phyloP scores from a whole-genome alignment of 2,113 vertebrate species.

The Murina feae region DNA sequence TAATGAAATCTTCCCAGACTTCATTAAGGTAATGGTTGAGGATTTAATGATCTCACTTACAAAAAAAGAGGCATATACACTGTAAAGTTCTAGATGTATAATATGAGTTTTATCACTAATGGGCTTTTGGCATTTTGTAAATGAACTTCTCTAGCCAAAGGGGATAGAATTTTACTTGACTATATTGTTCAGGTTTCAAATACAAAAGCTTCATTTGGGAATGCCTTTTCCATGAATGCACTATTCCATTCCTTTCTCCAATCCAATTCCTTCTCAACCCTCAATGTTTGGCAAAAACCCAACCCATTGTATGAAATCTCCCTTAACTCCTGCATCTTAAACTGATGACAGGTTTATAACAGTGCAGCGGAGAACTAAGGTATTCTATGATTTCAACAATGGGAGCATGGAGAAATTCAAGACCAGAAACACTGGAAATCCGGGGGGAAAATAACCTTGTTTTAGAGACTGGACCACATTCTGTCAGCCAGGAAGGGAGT shows the following conservation, averaged over 20 bases:
- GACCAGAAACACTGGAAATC: not conserved
- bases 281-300: not conserved
- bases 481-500: not conserved
- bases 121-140: not conserved
- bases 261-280: not conserved
- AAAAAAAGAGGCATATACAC: not conserved
- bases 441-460: not conserved
- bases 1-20: slow-evolving; percentile 18
- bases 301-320: not conserved
- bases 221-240: not conserved
- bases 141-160: not conserved
- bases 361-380: not conserved
- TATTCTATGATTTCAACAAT: not conserved
- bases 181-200: not conserved
- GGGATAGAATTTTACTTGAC: not conserved
- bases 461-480: not conserved
- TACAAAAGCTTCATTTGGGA: not conserved
- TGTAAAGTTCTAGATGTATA: not conserved
- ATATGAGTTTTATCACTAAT: not conserved
- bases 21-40: not conserved
- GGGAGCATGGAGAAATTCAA: not conserved
- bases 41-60: not conserved
- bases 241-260: not conserved
- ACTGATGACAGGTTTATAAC: not conserved
- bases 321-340: not conserved